Conservation (phyloP, 2,888 invertebrate species). For the Neocrepidodera transversa region DNA sequence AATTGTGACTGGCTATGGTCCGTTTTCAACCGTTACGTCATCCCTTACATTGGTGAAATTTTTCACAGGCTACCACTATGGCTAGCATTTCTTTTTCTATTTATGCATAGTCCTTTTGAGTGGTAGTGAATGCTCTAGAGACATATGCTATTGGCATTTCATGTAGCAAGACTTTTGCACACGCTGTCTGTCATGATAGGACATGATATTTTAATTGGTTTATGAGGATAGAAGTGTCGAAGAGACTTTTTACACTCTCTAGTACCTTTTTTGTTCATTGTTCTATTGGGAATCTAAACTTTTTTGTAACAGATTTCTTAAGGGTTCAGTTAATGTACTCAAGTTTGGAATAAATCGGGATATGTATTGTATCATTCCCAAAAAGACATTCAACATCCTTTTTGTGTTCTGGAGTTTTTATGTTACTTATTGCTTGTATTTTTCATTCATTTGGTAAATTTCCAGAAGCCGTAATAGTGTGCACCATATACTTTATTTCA, state of each 20-base stretch:
- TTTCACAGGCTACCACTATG: no score
- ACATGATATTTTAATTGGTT: slow-evolving; percentile 6
- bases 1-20: neutral
- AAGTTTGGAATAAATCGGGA: neutral
- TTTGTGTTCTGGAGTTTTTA: no score
- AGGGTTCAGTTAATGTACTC: neutral
- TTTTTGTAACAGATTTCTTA: neutral
- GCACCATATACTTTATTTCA: no score
- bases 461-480: no score
- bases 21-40: neutral
- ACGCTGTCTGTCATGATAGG: slow-evolving; percentile 1
- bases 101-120: slow-evolving; percentile 5
- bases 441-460: no score
- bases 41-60: neutral
- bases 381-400: neutral
- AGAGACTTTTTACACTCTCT: no score
- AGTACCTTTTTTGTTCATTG: no score
- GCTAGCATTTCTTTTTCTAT: slow-evolving; percentile 15
- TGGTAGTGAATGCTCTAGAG: slow-evolving; percentile 6
- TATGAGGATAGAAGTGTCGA: neutral
- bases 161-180: slow-evolving; percentile 7
- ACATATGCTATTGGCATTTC: slow-evolving; percentile 6
- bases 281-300: neutral
- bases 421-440: no score
- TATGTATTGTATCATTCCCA: neutral